Base-by-base conservation (phyloP, 2,113 vertebrate species). In the Archilochus colubris region DNA sequence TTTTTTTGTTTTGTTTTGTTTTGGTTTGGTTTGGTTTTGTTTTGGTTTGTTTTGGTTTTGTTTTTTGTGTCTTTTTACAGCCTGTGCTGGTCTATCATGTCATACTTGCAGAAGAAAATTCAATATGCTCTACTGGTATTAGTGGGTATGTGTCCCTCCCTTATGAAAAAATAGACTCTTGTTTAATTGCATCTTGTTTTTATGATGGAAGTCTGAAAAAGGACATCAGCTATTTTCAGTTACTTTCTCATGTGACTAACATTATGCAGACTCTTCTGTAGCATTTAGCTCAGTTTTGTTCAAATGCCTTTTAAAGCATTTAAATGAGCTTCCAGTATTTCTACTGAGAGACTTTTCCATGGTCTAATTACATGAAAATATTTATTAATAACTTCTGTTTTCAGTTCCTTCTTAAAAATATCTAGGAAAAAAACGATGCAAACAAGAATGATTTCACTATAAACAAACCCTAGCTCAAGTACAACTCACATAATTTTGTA, bases 311-410 rank as follows among this genome's bases (percentile, higher is more conserved):
- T 89, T 28, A 33, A 10, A 82, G 66, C 18, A 53, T 67, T 86
- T 78, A 85, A 92, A 73, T n/a, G 11, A 72, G 19, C 40, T 83
- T 74, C 38, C 48, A 81, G 17, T 72, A n/a, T 68, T 91, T 86
- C 57, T 57, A 57, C n/a, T 62, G 36, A 54, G 57, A 72, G 25
- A 63, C 18, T 54, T 48, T 83, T 88, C 48, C 10, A 28, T 14
- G 27, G 55, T 13, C 53, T 86, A 72, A 88, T 82, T 80, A 50
- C 55, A 62, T 58, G 54, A 88, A 86, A 88, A 81, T 78, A 78
- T 91, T 94, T 94, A 94, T 78, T 91, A 90, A 90, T 59, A 88
- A 30, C 30, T 84, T 78, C 24, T 75, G 23, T 31, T 91, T 94
- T 83, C 27, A 31, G 9, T 64, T 82, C 13, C 46, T 83, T 92